A percentile compares a stretch with the other conserved stretches of the same genome.
These are phyloP conservation scores for Campaea margaritaria DNA, from an alignment of 2,888 invertebrate species.

Conservation along the genomic window DNA sequence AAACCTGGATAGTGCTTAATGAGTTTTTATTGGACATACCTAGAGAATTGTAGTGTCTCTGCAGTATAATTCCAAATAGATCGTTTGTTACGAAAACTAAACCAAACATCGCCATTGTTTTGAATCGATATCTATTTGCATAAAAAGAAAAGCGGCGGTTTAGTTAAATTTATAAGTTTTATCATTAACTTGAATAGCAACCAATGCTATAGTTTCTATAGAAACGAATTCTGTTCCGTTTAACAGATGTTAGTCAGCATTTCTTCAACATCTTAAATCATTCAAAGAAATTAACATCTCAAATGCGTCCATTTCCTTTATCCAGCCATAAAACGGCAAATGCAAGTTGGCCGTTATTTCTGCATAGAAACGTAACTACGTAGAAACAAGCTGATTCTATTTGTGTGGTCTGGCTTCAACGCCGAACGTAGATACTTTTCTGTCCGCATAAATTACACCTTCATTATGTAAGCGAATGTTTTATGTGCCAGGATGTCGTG, in stretches of 20 bases:
- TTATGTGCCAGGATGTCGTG: constrained; percentile 78
- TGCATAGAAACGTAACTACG: constrained; percentile 24
- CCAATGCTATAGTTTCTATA: too few species aligned
- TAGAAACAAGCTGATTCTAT: constrained; percentile 44
- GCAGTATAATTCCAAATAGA: too few species aligned
- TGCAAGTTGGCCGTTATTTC: constrained; percentile 19
- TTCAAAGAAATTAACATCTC: constrained; percentile 16
- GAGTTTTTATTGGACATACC: too few species aligned
- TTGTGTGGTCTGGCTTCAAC: constrained; percentile 61
- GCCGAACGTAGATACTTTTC: constrained; percentile 71
- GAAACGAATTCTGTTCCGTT: background rate
- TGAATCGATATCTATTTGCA: too few species aligned
- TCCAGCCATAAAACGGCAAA: constrained; percentile 25
- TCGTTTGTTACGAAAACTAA: too few species aligned
- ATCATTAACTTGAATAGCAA: too few species aligned
- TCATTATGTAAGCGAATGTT: constrained; percentile 77
- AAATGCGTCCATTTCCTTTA: constrained; percentile 28
- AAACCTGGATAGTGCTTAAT: too few species aligned
- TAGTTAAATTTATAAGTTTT: too few species aligned
- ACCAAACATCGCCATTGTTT: too few species aligned
- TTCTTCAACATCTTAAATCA: constrained; percentile 1
- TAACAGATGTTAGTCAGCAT: background rate
- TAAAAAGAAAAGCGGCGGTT: too few species aligned
- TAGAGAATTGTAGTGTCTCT: too few species aligned
- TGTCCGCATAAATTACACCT: constrained; percentile 77